Conservation (phyloP, 2,113 vertebrate genomes). For the Pedetes capensis region DNA sequence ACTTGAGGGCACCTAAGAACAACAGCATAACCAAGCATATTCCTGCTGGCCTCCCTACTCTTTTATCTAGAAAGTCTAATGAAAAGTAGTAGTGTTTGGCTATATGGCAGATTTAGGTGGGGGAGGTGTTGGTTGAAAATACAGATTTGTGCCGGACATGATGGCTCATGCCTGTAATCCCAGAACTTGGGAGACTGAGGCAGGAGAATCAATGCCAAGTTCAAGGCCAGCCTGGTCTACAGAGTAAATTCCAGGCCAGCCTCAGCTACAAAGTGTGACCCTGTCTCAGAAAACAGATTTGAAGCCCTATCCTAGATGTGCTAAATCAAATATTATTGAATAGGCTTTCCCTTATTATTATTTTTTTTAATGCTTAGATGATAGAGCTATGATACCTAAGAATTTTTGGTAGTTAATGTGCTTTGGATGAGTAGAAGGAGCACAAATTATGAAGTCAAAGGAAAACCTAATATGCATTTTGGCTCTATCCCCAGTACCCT, state of each 20-base stretch:
- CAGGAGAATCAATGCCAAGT: too few relatives aligned
- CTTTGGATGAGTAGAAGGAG: not conserved
- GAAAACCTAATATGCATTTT: not conserved
- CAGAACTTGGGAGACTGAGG: too few relatives aligned
- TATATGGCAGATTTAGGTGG: not conserved
- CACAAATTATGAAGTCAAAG: not conserved
- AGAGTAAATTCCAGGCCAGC: too few relatives aligned
- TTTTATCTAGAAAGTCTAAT: not conserved
- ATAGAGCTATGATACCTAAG: not conserved
- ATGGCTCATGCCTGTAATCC: too few relatives aligned
- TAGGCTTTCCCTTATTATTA: not conserved
- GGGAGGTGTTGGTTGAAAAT: not conserved
- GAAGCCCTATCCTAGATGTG: not conserved
- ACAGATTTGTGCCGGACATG: too few relatives aligned
- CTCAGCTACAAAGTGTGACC: too few relatives aligned
- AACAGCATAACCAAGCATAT: not conserved
- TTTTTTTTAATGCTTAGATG: not conserved
- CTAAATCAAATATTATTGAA: not conserved
- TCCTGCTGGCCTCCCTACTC: not conserved
- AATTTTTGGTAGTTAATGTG: not conserved
- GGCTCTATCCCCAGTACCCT: not conserved
- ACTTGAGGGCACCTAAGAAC: too few relatives aligned
- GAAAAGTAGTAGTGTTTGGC: not conserved
- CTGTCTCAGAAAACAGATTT: too few relatives aligned
- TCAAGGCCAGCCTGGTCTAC: too few relatives aligned